These are phyloP conservation scores for Caradrina kadenii DNA, from an alignment of 2,888 invertebrate genomes.

Conservation along the genomic window DNA sequence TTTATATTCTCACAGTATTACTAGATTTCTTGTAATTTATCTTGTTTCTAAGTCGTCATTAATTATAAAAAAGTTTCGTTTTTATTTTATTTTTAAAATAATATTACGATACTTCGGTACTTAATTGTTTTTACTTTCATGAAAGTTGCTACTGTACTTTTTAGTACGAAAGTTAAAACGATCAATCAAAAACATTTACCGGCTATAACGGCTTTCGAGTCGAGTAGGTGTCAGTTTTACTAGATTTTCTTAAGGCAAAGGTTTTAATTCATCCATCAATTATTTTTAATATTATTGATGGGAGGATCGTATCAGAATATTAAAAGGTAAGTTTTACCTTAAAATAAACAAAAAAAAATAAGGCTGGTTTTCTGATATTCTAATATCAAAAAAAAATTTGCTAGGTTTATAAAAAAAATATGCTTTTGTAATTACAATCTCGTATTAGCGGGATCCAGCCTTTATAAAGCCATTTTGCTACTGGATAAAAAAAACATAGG, in stretches of 20 bases:
- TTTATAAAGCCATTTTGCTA: conserved; percentile 7
- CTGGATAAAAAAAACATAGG: conserved; percentile 13
- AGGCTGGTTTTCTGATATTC: too few relatives aligned
- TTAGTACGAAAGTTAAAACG: conserved; percentile 25
- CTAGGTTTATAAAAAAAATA: too few relatives aligned
- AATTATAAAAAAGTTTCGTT: conserved; percentile 5
- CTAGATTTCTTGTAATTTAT: background rate
- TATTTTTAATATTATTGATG: background rate
- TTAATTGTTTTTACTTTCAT: conserved; percentile 3
- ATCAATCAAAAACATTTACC: conserved; percentile 32
- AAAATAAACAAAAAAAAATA: too few relatives aligned
- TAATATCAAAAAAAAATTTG: too few relatives aligned
- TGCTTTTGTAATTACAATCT: background rate
- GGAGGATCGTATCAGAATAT: too few relatives aligned
- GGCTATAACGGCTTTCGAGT: conserved; percentile 8
- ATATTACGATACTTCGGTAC: background rate
- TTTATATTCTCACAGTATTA: background rate
- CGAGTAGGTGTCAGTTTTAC: background rate
- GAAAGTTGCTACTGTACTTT: conserved; percentile 6
- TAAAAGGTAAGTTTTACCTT: too few relatives aligned
- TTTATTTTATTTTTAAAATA: background rate
- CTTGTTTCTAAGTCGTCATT: background rate
- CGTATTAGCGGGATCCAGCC: background rate
- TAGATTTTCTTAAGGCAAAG: background rate
- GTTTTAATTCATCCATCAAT: conserved; percentile 10